phyloP scores from a whole-genome alignment of 1,140 invertebrate species.

The Temnothorax nylanderi region DNA sequence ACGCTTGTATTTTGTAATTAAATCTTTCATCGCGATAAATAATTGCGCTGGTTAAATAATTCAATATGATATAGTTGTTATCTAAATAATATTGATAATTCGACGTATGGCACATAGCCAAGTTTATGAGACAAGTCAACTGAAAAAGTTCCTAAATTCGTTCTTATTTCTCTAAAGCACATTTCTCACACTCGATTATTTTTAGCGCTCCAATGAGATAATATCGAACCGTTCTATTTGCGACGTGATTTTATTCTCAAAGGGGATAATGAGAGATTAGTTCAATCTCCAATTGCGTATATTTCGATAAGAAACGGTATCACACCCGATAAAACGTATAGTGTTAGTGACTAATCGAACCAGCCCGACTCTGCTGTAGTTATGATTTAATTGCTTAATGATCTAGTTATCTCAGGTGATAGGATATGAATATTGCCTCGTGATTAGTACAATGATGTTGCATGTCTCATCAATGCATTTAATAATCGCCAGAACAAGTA shows the following conservation, averaged over 20 bases:
- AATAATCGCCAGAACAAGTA: background rate
- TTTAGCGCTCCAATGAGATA: background rate
- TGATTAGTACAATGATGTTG: background rate
- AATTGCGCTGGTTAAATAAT: background rate
- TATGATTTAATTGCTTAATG: constrained; percentile 7
- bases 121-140: background rate
- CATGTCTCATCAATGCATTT: background rate
- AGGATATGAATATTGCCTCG: constrained; percentile 6
- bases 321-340: background rate
- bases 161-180: background rate
- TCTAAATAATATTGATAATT: background rate
- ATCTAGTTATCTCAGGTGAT: constrained; percentile 2
- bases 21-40: background rate
- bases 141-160: background rate
- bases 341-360: background rate
- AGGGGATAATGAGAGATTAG: constrained; percentile 7
- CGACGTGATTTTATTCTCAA: constrained; percentile 4
- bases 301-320: constrained; percentile 11
- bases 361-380: background rate
- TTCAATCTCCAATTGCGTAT: background rate
- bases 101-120: background rate
- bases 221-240: background rate
- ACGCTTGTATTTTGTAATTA: background rate
- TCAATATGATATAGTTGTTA: background rate
- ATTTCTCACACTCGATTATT: background rate